Evolutionary conservation across 2,797 vertebrate species (phyloP).

Genomic region (Sternarchorhynchus goeldii): DNA sequence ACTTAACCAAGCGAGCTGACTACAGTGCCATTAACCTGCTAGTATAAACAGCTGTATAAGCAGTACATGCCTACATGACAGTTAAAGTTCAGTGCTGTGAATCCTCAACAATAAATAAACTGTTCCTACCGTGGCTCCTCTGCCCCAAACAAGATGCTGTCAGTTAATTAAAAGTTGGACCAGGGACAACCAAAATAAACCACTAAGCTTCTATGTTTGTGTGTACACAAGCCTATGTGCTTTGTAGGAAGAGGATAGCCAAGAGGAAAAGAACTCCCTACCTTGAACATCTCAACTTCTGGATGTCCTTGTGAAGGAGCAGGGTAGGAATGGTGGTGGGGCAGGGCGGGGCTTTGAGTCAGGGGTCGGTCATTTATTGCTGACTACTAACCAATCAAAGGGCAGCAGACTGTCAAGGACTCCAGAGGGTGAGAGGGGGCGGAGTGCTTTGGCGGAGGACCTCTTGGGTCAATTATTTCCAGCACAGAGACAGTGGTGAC

Average conservation of each 20-base stretch:
- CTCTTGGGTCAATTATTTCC: slow-evolving; percentile 76
- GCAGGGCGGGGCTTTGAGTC: slow-evolving; percentile 63
- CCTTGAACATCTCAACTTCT: slow-evolving; percentile 52
- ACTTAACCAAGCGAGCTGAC: not conserved
- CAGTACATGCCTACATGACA: not conserved
- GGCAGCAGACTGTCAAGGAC: slow-evolving; percentile 68
- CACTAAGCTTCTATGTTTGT: slow-evolving; percentile 59
- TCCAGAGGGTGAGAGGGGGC: slow-evolving; percentile 59
- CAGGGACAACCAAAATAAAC: slow-evolving; percentile 70
- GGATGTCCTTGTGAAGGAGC: slow-evolving; percentile 52
- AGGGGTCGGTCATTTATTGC: slow-evolving; percentile 72
- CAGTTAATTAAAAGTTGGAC: slow-evolving; percentile 71
- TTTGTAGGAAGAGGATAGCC: slow-evolving; percentile 21
- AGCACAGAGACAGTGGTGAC: slow-evolving; percentile 72
- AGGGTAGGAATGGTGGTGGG: slow-evolving; percentile 34
- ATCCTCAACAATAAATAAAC: slow-evolving; percentile 63
- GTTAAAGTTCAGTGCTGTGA: slow-evolving; percentile 37
- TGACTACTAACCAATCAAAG: slow-evolving; percentile 74
- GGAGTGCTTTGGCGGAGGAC: slow-evolving; percentile 69
- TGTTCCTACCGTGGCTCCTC: slow-evolving; percentile 57
- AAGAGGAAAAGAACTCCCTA: slow-evolving; percentile 16
- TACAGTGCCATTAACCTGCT: not conserved
- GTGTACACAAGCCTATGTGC: slow-evolving; percentile 14
- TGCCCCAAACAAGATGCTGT: slow-evolving; percentile 57
- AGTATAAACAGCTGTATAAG: not conserved